Conservation (phyloP, 2,113 vertebrate genomes). For the Plestiodon gilberti region DNA sequence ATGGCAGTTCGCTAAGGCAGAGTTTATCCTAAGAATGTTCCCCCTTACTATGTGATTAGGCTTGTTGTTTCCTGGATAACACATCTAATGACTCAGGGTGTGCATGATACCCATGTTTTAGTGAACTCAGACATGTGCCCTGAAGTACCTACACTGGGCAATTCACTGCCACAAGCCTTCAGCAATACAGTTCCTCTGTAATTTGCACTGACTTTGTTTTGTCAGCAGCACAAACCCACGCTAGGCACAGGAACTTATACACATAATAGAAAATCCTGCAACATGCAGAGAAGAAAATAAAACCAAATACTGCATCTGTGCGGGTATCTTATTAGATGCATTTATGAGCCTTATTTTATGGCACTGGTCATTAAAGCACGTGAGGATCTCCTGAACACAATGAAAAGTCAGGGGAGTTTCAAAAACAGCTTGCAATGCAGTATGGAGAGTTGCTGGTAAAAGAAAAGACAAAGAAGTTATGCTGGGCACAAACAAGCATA, state of each 20-base stretch:
- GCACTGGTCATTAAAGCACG: neutral
- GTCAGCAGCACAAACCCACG: slow-evolving; percentile 80
- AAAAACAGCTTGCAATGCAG: slow-evolving; percentile 6
- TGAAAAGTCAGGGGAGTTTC: slow-evolving; percentile 14
- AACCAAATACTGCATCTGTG: slow-evolving; percentile 31
- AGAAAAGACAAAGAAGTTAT: neutral
- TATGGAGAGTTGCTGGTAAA: neutral
- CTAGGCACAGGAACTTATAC: slow-evolving; percentile 72
- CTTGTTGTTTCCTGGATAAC: slow-evolving; percentile 81
- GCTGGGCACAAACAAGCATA: neutral
- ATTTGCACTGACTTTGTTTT: slow-evolving; percentile 86
- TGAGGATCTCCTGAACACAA: slow-evolving; percentile 17
- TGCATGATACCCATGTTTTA: slow-evolving; percentile 77
- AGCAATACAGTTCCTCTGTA: slow-evolving; percentile 78
- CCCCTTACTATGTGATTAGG: slow-evolving; percentile 81
- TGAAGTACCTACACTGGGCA: slow-evolving; percentile 82
- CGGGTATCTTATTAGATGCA: neutral
- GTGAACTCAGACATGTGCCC: slow-evolving; percentile 75
- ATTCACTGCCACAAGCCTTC: slow-evolving; percentile 73
- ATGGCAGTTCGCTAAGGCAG: slow-evolving; percentile 77
- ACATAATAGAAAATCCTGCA: slow-evolving; percentile 63
- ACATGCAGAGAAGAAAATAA: slow-evolving; percentile 11
- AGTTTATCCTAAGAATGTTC: slow-evolving; percentile 80
- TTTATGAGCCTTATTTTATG: neutral
- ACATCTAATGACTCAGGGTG: slow-evolving; percentile 80